phyloP scores from a whole-genome alignment of 2,888 invertebrate genomes.

The Apocheima hispidaria region DNA sequence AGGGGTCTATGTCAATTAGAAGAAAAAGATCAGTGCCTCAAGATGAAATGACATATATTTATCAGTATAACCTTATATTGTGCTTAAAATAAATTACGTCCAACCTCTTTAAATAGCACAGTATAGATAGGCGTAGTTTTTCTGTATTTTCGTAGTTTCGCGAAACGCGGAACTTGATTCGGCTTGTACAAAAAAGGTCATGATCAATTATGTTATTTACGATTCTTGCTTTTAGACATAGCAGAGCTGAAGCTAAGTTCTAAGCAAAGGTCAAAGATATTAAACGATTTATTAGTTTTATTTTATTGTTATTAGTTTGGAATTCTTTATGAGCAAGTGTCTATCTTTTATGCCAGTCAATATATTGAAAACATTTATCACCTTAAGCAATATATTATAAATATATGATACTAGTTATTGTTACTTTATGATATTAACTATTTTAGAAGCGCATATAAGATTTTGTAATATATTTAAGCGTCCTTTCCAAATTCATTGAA shows the following conservation, averaged over 20 bases:
- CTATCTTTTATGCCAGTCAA: conserved; percentile 7
- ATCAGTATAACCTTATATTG: background rate
- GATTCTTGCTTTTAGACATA: conserved; percentile 48
- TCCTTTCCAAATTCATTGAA: too few species aligned
- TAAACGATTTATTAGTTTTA: conserved; percentile 31
- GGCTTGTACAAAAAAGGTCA: conserved; percentile 60
- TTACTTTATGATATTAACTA: too few species aligned
- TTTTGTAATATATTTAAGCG: too few species aligned
- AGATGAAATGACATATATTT: conserved; percentile 1
- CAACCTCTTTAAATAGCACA: conserved; percentile 9
- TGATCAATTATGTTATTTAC: conserved; percentile 62
- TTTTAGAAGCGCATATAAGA: too few species aligned
- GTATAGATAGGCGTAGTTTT: conserved; percentile 26
- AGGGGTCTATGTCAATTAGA: too few species aligned
- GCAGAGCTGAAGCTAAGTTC: conserved; percentile 44
- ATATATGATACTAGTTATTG: background rate
- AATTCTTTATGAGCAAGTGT: conserved; percentile 1
- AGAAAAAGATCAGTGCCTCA: too few species aligned
- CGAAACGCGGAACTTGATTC: conserved; percentile 62
- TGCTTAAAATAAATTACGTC: conserved; percentile 22
- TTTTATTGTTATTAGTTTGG: conserved; percentile 6
- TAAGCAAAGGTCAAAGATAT: conserved; percentile 41
- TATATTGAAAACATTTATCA: conserved; percentile 5
- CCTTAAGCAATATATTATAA: background rate
- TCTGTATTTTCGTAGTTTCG: conserved; percentile 44